Evolutionary conservation across 1,140 invertebrate species (phyloP).

Genomic region (Pogonognathellus flavescens): DNA sequence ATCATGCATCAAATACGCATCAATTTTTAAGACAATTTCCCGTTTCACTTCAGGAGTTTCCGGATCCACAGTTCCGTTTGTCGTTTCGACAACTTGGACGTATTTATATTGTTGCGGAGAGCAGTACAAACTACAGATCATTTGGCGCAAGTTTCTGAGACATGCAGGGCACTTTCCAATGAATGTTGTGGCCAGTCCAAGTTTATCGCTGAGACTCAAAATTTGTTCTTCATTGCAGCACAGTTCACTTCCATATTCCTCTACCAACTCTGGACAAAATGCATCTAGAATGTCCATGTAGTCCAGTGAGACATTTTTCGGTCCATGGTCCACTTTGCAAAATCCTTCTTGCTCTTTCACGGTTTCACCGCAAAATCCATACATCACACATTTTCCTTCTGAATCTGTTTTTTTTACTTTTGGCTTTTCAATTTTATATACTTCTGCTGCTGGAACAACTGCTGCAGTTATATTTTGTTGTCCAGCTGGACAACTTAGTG

Average conservation of each 20-base stretch:
- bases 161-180: conserved; percentile 88
- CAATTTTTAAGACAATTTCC: conserved; percentile 72
- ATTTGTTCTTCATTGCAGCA: conserved; percentile 29
- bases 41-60: background rate
- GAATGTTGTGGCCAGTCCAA: conserved; percentile 73
- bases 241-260: conserved; percentile 35
- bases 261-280: conserved; percentile 52
- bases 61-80: background rate
- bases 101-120: conserved; percentile 82
- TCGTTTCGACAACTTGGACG: conserved; percentile 74
- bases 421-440: background rate
- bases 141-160: conserved; percentile 83
- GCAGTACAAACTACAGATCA: conserved; percentile 89
- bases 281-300: background rate
- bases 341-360: conserved; percentile 12
- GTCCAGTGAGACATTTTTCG: conserved; percentile 18
- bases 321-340: conserved; percentile 32
- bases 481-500: background rate
- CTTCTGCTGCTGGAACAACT: background rate
- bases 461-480: background rate
- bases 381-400: conserved; percentile 42
- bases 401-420: background rate
- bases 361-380: conserved; percentile 41
- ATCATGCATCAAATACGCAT: conserved; percentile 74
- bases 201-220: conserved; percentile 70